Evolutionary conservation across 2,888 invertebrate species (phyloP).

Genomic region (Drepanosiphum platanoidis): DNA sequence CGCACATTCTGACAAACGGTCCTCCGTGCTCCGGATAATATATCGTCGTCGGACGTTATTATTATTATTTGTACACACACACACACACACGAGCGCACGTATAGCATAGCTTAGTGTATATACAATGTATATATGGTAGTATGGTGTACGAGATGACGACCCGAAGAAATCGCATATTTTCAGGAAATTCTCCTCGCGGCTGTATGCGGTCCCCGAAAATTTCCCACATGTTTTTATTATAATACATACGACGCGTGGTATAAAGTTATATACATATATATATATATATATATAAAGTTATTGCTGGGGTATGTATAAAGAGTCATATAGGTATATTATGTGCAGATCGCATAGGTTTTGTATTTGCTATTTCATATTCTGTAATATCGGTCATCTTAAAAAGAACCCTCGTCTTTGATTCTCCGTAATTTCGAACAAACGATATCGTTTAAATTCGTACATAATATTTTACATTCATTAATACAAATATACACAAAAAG

Average conservation of each 20-base stretch:
- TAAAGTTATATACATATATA: not conserved
- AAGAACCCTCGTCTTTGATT: not conserved
- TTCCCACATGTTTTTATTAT: not conserved
- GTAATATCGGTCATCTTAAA: not conserved
- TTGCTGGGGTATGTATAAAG: not conserved
- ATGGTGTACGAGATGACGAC: not conserved
- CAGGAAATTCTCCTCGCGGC: conserved; percentile 21
- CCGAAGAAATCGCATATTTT: conserved; percentile 49
- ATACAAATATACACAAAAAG: too few species aligned
- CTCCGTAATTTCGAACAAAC: not conserved
- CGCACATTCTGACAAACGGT: conserved; percentile 60
- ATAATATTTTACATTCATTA: not conserved
- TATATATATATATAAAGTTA: not conserved
- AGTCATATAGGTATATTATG: too few species aligned
- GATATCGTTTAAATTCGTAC: not conserved
- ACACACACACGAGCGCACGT: not conserved
- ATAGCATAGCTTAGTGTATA: not conserved
- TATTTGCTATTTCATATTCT: not conserved
- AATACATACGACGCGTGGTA: not conserved
- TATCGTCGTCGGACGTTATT: conserved; percentile 54
- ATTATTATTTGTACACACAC: conserved; percentile 40
- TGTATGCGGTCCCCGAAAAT: not conserved
- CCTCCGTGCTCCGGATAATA: conserved; percentile 47
- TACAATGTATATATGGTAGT: not conserved
- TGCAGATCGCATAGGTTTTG: too few species aligned